A percentile compares a stretch with the other conserved stretches of the same genome.
These are phyloP conservation scores for Cyrtodaria siliqua DNA, from an alignment of 2,888 invertebrate species.

Conservation along the genomic window DNA sequence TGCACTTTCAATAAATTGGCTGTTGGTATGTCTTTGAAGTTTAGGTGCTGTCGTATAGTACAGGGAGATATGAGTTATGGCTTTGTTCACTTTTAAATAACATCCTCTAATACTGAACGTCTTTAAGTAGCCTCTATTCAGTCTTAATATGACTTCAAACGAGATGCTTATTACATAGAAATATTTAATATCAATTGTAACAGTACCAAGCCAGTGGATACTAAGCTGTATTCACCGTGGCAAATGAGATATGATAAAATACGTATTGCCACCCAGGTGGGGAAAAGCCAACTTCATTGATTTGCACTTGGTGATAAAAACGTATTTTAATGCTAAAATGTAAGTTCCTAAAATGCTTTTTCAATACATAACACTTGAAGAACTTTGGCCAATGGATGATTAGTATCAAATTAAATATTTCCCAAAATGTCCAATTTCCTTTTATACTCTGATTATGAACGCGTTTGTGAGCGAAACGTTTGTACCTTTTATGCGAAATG, in stretches of 20 bases:
- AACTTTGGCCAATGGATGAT: too few species aligned
- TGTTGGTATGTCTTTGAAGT: constrained; percentile 5
- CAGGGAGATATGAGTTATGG: constrained; percentile 20
- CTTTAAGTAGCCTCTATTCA: constrained; percentile 18
- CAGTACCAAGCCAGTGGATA: neutral
- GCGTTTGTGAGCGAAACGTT: neutral
- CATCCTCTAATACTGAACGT: constrained; percentile 15
- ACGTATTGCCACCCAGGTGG: constrained; percentile 34
- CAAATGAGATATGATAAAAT: constrained; percentile 17
- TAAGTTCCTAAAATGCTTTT: too few species aligned
- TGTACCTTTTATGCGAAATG: neutral
- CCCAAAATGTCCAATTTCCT: neutral
- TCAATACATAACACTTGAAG: too few species aligned
- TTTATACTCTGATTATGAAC: neutral
- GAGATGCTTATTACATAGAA: constrained; percentile 43
- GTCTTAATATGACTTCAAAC: constrained; percentile 34
- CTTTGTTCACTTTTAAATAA: constrained; percentile 24
- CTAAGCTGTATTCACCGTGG: neutral
- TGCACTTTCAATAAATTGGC: neutral
- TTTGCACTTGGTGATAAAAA: constrained; percentile 38
- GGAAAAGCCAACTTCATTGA: constrained; percentile 21
- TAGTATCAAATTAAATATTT: too few species aligned
- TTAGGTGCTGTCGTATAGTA: constrained; percentile 10
- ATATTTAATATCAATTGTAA: constrained; percentile 33
- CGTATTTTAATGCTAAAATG: constrained; percentile 17